phyloP scores from a whole-genome alignment of 2,113 vertebrate species.

The Heterocephalus glaber region DNA sequence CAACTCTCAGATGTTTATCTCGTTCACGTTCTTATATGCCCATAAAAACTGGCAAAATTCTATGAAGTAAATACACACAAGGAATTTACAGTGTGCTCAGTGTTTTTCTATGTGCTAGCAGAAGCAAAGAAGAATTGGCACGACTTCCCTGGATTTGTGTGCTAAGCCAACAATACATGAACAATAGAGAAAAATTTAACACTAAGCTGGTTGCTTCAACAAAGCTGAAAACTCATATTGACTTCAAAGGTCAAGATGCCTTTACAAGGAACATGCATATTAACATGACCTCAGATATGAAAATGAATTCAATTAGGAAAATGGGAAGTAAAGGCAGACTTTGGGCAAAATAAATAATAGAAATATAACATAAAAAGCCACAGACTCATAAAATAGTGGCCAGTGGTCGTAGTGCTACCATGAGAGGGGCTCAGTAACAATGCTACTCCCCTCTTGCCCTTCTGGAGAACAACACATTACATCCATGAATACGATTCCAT shows the following conservation, averaged over 20 bases:
- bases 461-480: accelerated
- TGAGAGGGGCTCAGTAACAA: not conserved
- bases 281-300: not conserved
- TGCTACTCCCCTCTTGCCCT: accelerated
- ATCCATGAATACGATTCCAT: not conserved
- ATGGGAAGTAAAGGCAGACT: not conserved
- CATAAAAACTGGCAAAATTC: not conserved
- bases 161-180: not conserved
- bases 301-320: not conserved
- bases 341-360: not conserved
- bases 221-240: not conserved
- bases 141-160: not conserved
- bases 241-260: not conserved
- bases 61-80: conserved; percentile 13
- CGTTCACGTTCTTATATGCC: not conserved
- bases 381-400: not conserved
- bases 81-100: not conserved
- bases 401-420: accelerated
- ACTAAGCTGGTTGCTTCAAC: not conserved
- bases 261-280: not conserved
- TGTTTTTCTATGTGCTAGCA: not conserved
- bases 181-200: not conserved
- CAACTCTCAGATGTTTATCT: not conserved
- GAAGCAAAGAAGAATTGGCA: not conserved
- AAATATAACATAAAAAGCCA: not conserved